A percentile compares a stretch with the other conserved stretches of the same genome.
Evolutionary conservation across 2,888 invertebrate species (phyloP).

Genomic region (Dicyrtoma fusca): DNA sequence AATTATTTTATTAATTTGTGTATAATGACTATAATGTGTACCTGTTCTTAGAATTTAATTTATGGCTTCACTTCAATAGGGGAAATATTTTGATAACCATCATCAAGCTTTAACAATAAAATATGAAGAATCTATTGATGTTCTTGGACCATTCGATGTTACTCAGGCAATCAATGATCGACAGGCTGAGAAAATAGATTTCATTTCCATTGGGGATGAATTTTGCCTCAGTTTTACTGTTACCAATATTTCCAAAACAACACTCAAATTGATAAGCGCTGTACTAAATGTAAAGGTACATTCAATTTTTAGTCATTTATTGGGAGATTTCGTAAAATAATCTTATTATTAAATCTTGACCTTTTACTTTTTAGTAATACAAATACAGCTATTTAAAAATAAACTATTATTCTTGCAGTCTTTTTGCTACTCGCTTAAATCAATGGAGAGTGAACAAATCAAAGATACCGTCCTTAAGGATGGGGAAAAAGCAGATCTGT

Average conservation of each 20-base stretch:
- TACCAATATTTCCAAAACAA: constrained; percentile 43
- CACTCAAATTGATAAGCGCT: not conserved
- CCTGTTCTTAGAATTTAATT: not conserved
- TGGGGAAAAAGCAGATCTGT: constrained; percentile 25
- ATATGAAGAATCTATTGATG: constrained; percentile 43
- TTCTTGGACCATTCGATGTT: constrained; percentile 45
- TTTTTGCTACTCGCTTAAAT: not conserved
- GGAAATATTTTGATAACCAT: constrained; percentile 46
- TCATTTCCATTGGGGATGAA: constrained; percentile 40
- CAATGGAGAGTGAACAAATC: not conserved
- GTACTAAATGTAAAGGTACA: constrained; percentile 30
- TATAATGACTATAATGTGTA: not conserved
- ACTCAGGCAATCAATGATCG: constrained; percentile 37
- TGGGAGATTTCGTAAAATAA: too few species aligned
- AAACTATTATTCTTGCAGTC: too few species aligned
- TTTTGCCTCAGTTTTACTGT: constrained; percentile 40
- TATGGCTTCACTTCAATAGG: constrained; percentile 36
- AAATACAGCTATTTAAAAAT: too few species aligned
- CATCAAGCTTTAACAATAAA: constrained; percentile 45
- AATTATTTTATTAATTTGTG: not conserved
- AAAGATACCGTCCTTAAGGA: constrained; percentile 19
- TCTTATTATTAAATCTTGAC: too few species aligned
- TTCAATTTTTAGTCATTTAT: not conserved
- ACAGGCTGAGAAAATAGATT: constrained; percentile 36
- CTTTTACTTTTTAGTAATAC: too few species aligned